phyloP scores from a whole-genome alignment of 37 sponge, comb jelly and placozoan genomes.

The Geodia barretti region DNA sequence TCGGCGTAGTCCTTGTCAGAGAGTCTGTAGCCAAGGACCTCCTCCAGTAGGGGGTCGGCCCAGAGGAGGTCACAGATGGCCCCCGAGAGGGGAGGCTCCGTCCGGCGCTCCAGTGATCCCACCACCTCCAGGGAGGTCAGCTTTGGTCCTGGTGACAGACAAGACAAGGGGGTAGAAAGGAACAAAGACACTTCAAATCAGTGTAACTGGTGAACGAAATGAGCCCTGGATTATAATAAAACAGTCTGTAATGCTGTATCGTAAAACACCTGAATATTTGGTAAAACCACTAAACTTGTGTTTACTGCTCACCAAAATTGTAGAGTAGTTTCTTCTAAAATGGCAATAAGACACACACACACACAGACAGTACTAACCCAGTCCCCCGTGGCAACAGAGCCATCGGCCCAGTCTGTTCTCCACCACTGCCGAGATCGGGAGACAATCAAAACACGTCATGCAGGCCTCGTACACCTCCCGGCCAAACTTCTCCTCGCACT shows the following conservation, averaged over 20 bases:
- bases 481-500: slow-evolving; percentile 58
- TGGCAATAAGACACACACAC: neutral
- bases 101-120: slow-evolving; percentile 21
- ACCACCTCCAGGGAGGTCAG: slow-evolving; percentile 32
- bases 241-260: no score
- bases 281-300: no score
- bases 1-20: slow-evolving; percentile 64
- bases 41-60: slow-evolving; percentile 77
- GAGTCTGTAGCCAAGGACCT: slow-evolving; percentile 55
- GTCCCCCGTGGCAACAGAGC: neutral
- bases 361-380: neutral
- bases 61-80: slow-evolving; percentile 73
- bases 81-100: slow-evolving; percentile 71
- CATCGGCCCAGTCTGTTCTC: slow-evolving; percentile 22
- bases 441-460: slow-evolving; percentile 52
- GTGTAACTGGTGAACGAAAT: slow-evolving; percentile 44
- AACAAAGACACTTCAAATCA: slow-evolving; percentile 23
- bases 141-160: slow-evolving; percentile 31
- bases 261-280: no score
- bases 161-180: neutral
- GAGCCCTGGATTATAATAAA: no score
- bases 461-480: slow-evolving; percentile 41
- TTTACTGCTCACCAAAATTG: neutral
- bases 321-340: neutral
- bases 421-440: slow-evolving; percentile 64